Percentiles rank a stretch among this genome's conserved stretches.
Conservation (phyloP, 2,113 vertebrate genomes). For the Prolemur simus region DNA sequence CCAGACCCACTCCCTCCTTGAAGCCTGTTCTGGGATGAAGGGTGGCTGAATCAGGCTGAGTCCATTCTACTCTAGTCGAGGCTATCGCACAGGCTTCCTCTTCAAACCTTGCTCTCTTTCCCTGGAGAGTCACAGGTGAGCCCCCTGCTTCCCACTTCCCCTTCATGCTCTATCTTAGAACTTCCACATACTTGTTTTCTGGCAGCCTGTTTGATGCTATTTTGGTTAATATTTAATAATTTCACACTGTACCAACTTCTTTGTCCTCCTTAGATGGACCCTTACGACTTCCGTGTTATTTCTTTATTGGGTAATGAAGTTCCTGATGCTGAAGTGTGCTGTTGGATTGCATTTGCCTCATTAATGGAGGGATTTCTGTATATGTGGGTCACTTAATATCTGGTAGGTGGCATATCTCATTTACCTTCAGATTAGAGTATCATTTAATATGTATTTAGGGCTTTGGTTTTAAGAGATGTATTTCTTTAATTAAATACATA, state of each 20-base stretch:
- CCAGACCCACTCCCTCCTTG: background rate
- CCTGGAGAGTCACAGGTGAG: background rate
- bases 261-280: background rate
- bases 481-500: slow-evolving; percentile 81
- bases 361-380: background rate
- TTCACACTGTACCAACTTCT: background rate
- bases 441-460: slow-evolving; percentile 76
- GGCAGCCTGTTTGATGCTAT: background rate
- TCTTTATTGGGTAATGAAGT: background rate
- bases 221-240: slow-evolving; percentile 42
- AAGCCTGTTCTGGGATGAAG: background rate
- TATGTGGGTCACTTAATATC: slow-evolving; percentile 61
- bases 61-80: background rate
- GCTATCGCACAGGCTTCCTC: background rate
- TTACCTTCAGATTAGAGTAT: slow-evolving; percentile 67
- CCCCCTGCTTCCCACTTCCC: background rate
- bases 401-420: slow-evolving; percentile 47
- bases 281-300: background rate
- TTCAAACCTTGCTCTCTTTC: background rate
- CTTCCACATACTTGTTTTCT: background rate
- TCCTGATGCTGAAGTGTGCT: background rate
- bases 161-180: background rate
- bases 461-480: slow-evolving; percentile 76
- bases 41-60: background rate
- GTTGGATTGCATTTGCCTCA: background rate